Base-by-base conservation (phyloP, 1,140 invertebrate genomes). In the Drosophila tani region DNA sequence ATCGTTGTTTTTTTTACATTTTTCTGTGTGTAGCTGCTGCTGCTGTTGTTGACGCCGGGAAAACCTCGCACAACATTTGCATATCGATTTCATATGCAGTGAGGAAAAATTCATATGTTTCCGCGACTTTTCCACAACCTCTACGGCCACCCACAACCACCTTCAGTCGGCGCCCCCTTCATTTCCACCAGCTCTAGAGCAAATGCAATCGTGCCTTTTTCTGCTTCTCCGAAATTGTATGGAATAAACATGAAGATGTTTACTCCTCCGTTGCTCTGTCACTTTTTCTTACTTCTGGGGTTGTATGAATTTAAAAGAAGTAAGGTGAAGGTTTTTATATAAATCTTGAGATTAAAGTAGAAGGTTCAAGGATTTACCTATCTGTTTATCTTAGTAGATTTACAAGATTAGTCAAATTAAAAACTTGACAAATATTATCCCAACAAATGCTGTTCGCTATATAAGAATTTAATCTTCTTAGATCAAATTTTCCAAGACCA, bases 11-110 rank as follows among this genome's bases (percentile, higher is more conserved):
- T 58, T 35, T 57, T 67, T 8, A 9, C 2, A 17, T 53, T 32
- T 32, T 32, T 59, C 8, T 60, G 49, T 41, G 6, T 19, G 53
- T 59, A 21, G 51, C 24, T 51, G 46, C 35, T 35, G 67, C 19
- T 65, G 69, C 53, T 55, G 74, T 60, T 68, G 63, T 77, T 75
- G 74, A 73, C 67, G 70, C 46, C 32, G 58, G 43, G 58, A 59
- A 70, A 74, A 79, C 79, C 77, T 86, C 63, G 74, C 74, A 85
- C 74, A 90, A 81, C 86, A 85, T 90, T 90, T 91, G 86, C 85
- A 90, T 90, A 90, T 90, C 85, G 85, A 90, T 90, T 90, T 90
- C 85, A 91, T 90, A 90, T 90, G 85, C 86, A 90, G 86, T 75
- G 77, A 45, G 68, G 50, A 67, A 80, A 78, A 85, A 80, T 69